Percentiles rank a stretch among this genome's conserved stretches.
These are phyloP conservation scores for Drosophila maculinotata DNA, from an alignment of 2,888 invertebrate genomes.

Conservation along the genomic window DNA sequence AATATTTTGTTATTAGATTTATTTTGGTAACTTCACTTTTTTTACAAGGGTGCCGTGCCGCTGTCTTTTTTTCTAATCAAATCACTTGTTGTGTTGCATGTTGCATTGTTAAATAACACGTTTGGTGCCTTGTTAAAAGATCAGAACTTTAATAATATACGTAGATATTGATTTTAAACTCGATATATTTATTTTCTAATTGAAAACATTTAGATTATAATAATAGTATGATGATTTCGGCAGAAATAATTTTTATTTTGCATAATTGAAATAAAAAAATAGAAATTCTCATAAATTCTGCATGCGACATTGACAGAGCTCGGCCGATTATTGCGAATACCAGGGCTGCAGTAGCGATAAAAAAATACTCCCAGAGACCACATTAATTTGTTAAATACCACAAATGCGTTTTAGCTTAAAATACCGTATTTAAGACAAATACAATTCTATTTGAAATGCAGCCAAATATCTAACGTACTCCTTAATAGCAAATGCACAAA, in stretches of 20 bases:
- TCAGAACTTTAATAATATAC: conserved; percentile 14
- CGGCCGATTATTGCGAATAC: conserved; percentile 41
- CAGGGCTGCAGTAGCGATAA: conserved; percentile 36
- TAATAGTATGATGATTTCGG: conserved; percentile 26
- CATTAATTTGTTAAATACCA: conserved; percentile 2
- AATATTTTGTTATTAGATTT: conserved; percentile 24
- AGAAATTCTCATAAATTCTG: conserved; percentile 58
- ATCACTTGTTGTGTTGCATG: conserved; percentile 54
- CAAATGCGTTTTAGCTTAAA: conserved; percentile 2
- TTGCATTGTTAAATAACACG: conserved; percentile 73
- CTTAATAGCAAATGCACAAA: conserved; percentile 75
- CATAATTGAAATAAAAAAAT: conserved; percentile 53
- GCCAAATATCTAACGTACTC: conserved; percentile 72
- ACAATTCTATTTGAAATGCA: conserved; percentile 60
- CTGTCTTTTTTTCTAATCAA: conserved; percentile 11
- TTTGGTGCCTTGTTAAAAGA: conserved; percentile 33
- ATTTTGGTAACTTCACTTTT: conserved; percentile 39
- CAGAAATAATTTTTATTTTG: conserved; percentile 43
- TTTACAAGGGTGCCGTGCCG: neutral
- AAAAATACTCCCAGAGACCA: conserved; percentile 3
- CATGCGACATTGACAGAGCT: conserved; percentile 53
- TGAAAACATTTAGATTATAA: conserved; percentile 19
- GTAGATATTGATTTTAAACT: conserved; percentile 26
- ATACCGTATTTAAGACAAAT: conserved; percentile 43
- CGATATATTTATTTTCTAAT: conserved; percentile 28